Evolutionary conservation across 1,140 invertebrate species (phyloP), one percentile per base, ranked within the genome.

Genomic region (Papilio aristodemus): DNA sequence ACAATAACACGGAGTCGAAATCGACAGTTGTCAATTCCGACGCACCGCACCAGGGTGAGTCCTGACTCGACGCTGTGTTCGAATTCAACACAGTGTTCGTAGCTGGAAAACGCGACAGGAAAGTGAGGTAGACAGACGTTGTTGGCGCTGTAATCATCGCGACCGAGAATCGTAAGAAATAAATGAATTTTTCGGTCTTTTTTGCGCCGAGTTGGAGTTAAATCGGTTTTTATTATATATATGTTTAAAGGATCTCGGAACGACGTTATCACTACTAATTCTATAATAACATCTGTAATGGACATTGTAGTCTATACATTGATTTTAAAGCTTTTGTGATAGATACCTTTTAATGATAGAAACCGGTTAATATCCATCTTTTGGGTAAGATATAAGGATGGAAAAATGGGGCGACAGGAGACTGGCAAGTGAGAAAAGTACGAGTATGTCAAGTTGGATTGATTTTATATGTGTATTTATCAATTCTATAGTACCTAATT

Each of bases 201-300:
- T 84, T 88, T 80, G 58, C 60, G 69, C 39, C 46, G 71, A 39
- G 46, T 58, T 43, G 36, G 69, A 75, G 72, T 80, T 76, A 81
- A 85, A 85, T 85, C 75, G 75, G 76, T 85, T 89, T 87, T 86
- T 86, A n/a, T n/a, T n/a, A n/a, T n/a, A 82, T 85, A 69, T 81
- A 79, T 85, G 86, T 85, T 85, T 75, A 81, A 82, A 75, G 77
- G 72, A 68, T 82, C 59, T 79, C 74, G 73, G 78, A 74, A 79
- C 74, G 75, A 84, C 74, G 77, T 79, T 76, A 75, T 71, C 63
- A 75, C 73, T 78, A 74, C 72, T 73, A 14, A 67, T 70, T 75
- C 75, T 76, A 71, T 75, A 72, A 82, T 78, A 71, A 68, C 74
- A 66, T 54, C 43, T 46, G 17, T 11, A 19, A 11, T 22, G 10